phyloP scores from a whole-genome alignment of 2,888 invertebrate species.

The Azorinus chamasolen region DNA sequence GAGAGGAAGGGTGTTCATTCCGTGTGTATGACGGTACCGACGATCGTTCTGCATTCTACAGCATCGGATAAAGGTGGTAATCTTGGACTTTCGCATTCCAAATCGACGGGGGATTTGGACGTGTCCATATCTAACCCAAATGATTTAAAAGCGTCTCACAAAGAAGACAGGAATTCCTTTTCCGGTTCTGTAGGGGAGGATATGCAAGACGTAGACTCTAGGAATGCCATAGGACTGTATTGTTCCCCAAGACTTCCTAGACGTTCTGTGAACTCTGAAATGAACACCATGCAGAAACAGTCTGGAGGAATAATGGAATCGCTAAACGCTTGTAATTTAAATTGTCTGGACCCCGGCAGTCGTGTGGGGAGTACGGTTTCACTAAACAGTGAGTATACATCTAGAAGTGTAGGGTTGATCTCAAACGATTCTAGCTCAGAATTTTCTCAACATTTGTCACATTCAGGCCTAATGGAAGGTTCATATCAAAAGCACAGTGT shows the following conservation, averaged over 20 bases:
- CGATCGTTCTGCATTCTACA: constrained; percentile 63
- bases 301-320: constrained; percentile 40
- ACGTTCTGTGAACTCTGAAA: constrained; percentile 62
- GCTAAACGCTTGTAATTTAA: constrained; percentile 49
- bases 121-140: constrained; percentile 25
- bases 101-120: constrained; percentile 69
- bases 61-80: constrained; percentile 29
- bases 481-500: constrained; percentile 69
- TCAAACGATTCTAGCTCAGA: constrained; percentile 79
- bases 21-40: constrained; percentile 67
- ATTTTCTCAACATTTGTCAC: constrained; percentile 56
- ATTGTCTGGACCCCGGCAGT: constrained; percentile 70
- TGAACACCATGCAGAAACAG: constrained; percentile 28
- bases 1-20: constrained; percentile 68
- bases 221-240: constrained; percentile 73
- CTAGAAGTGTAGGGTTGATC: constrained; percentile 79
- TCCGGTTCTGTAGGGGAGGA: constrained; percentile 52
- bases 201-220: constrained; percentile 45
- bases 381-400: constrained; percentile 79
- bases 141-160: constrained; percentile 22
- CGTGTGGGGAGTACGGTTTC: constrained; percentile 77
- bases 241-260: constrained; percentile 79
- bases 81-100: constrained; percentile 59
- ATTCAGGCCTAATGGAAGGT: constrained; percentile 57
- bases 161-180: constrained; percentile 40